Percentiles rank a stretch among this genome's conserved stretches.
Evolutionary conservation across 2,113 vertebrate genomes (phyloP).

Genomic region (Platysteira castanea): DNA sequence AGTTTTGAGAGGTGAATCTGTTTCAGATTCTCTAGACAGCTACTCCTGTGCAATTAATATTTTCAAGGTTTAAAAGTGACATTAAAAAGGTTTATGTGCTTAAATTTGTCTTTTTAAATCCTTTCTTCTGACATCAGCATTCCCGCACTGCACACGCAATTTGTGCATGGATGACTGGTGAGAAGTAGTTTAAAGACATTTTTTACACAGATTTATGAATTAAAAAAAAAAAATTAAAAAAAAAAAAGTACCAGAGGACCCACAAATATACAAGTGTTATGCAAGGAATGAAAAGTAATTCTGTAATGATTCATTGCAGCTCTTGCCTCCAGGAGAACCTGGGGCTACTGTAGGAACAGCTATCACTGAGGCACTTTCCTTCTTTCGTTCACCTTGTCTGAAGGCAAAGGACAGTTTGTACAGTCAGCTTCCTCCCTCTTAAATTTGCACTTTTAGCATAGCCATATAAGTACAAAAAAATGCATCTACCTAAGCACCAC

Average conservation of each 20-base stretch:
- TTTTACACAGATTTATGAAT: not conserved
- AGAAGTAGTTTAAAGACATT: not conserved
- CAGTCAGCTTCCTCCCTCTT: not conserved
- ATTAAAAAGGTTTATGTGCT: not conserved
- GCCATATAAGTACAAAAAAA: not conserved
- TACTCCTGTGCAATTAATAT: not conserved
- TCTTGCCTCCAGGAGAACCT: not conserved
- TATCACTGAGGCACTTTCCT: not conserved
- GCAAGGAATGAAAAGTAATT: not conserved
- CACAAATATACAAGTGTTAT: not conserved
- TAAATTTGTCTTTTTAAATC: not conserved
- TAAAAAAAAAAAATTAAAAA: not conserved
- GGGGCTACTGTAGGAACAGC: not conserved
- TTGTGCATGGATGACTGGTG: not conserved
- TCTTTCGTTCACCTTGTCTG: not conserved
- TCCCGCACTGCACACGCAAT: not conserved
- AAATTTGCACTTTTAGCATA: not conserved
- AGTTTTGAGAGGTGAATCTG: not conserved
- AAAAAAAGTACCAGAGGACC: not conserved
- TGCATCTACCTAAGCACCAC: not conserved
- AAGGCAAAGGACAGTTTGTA: not conserved
- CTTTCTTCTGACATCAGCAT: not conserved
- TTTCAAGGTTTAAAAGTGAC: not conserved
- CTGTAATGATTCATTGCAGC: fast-evolving
- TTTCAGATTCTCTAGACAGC: not conserved